Evolutionary conservation across 1,140 invertebrate genomes (phyloP).

Genomic region (Drosophila nasuta): DNA sequence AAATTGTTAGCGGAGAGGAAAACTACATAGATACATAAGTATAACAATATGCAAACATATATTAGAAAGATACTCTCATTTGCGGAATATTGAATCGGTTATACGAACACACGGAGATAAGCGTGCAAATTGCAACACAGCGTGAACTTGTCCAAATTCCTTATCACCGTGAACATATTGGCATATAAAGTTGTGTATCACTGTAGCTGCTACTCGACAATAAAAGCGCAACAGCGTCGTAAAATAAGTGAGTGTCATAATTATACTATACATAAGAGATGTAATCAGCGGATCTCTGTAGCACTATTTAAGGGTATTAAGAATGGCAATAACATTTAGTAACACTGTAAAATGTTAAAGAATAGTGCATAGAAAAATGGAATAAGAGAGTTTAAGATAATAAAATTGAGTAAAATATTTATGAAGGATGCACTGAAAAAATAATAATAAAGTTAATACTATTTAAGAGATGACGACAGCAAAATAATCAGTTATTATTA

Average conservation of each 20-base stretch:
- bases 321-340: too few species aligned
- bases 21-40: background rate
- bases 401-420: too few species aligned
- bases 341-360: too few species aligned
- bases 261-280: background rate
- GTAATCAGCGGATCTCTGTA: background rate
- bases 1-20: slow-evolving; percentile 18
- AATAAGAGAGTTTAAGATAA: too few species aligned
- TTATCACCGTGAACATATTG: slow-evolving; percentile 30
- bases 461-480: too few species aligned
- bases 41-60: background rate
- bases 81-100: slow-evolving; percentile 2
- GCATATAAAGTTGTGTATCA: slow-evolving; percentile 12
- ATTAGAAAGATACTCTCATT: background rate
- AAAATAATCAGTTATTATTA: too few species aligned
- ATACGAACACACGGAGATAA: slow-evolving; percentile 20
- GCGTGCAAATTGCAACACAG: slow-evolving; percentile 36
- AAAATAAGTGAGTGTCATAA: background rate
- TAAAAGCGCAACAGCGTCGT: background rate
- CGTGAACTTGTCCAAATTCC: slow-evolving; percentile 21
- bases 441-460: too few species aligned
- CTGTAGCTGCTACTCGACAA: slow-evolving; percentile 6
- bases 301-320: too few species aligned
- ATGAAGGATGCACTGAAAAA: too few species aligned
- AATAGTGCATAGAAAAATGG: too few species aligned